Evolutionary conservation across 2,797 vertebrate species (phyloP).

Genomic region (Apodemus agrarius): DNA sequence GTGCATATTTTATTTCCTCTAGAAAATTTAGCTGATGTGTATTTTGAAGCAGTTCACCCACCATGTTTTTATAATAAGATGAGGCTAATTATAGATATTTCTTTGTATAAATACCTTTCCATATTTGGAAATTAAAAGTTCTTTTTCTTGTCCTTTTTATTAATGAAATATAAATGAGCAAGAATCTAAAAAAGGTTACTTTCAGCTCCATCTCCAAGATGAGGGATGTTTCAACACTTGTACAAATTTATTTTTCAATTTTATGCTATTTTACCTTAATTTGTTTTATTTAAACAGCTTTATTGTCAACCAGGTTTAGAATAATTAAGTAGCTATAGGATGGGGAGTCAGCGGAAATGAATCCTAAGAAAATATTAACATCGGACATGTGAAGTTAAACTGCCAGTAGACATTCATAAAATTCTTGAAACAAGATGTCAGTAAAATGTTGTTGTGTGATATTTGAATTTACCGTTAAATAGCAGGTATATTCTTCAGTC

Average conservation of each 20-base stretch:
- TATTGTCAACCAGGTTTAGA: slow-evolving; percentile 46
- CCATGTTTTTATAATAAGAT: not conserved
- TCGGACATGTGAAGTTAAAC: not conserved
- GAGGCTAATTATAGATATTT: not conserved
- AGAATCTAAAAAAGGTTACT: not conserved
- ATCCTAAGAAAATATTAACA: slow-evolving; percentile 14
- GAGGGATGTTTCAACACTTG: not conserved
- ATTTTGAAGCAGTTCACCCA: not conserved
- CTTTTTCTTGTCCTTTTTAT: not conserved
- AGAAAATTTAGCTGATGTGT: not conserved
- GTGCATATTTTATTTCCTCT: not conserved
- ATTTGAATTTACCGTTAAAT: slow-evolving; percentile 40
- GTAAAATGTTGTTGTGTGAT: not conserved
- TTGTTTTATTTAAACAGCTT: slow-evolving; percentile 29
- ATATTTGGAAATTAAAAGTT: not conserved
- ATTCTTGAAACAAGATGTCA: not conserved
- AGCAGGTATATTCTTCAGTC: not conserved
- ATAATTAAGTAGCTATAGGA: slow-evolving; percentile 16
- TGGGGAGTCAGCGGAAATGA: not conserved
- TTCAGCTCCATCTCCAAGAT: not conserved
- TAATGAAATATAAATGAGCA: slow-evolving; percentile 4
- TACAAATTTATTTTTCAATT: slow-evolving; percentile 28
- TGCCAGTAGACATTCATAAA: not conserved
- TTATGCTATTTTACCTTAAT: not conserved
- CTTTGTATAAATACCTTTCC: not conserved